Base-by-base conservation (phyloP, 2,113 vertebrate species). In the Glaucomys volans region DNA sequence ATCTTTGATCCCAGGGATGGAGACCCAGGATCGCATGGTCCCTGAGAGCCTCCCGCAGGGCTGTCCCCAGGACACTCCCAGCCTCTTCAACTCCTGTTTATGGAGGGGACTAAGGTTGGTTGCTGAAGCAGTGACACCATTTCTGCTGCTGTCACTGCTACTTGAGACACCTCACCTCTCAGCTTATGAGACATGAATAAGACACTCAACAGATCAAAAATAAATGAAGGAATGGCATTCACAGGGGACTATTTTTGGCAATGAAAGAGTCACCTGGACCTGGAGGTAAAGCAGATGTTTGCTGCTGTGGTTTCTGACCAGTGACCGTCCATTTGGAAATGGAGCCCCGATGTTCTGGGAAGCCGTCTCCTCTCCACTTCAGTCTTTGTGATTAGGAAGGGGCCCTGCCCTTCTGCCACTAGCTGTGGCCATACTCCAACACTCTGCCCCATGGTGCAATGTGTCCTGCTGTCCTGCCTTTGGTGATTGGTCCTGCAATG, bases 391-490 rank as follows among this genome's bases (percentile, higher is more conserved):
- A 4, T 12, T 3, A 13, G n/a, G 13, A 22, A 72, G 57, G 30
- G 64, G 26, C 8, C n/a, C 9, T 30, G 54, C 74, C 40, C 12
- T 35, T 37, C 44, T 30, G 12, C 4, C 20, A 57, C 5, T 0
- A 44, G 4, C 24, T 40, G 16, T 16, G 57, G 30, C 12, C 22
- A 8, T 14, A 42, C 14, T 40, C 22, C 62, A 62, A 50, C 59
- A 5, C 54, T 77, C 59, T 0, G 0, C 32, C 37, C 9, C 10
- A 11, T 28, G 22, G 32, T 0, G 24, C 12, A 5, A 6, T 9
- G 17, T 12, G 9, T 26, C 20, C 35, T n/a, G 35, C 35, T 52
- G 4, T 24, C 30, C 42, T 80, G 9, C 9, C 75, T 24, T 8
- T 28, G 2, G 28, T n/a, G 32, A 57, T 4, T 67, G 54, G 20